Conservation (phyloP, 2,888 invertebrate species). For the Phyto melanocephala region DNA sequence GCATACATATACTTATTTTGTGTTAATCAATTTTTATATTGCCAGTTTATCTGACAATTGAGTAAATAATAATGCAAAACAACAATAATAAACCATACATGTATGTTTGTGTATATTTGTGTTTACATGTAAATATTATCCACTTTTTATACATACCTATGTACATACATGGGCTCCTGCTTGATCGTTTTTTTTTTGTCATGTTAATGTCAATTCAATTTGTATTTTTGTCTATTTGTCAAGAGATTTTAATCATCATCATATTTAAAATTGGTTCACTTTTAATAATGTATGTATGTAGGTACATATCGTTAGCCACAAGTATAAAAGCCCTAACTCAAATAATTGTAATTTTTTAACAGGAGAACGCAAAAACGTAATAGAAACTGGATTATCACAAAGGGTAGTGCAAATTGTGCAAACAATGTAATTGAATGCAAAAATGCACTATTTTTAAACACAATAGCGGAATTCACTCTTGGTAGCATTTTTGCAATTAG, state of each 20-base stretch:
- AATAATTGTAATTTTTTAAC: too few relatives aligned
- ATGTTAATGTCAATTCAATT: constrained; percentile 65
- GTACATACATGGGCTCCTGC: neutral
- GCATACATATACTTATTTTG: constrained; percentile 16
- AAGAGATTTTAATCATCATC: constrained; percentile 62
- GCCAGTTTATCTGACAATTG: constrained; percentile 57
- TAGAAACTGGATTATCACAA: too few relatives aligned
- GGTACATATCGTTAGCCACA: too few relatives aligned
- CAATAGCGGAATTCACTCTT: too few relatives aligned
- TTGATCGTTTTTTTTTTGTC: constrained; percentile 53
- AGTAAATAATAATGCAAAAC: constrained; percentile 51
- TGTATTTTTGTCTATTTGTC: constrained; percentile 62
- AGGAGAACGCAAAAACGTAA: too few relatives aligned
- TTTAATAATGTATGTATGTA: constrained; percentile 12
- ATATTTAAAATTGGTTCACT: constrained; percentile 54
- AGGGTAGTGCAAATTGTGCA: too few relatives aligned
- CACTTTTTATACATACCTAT: constrained; percentile 4
- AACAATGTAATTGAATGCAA: too few relatives aligned
- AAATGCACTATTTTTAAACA: too few relatives aligned
- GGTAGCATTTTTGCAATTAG: too few relatives aligned
- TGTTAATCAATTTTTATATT: constrained; percentile 62
- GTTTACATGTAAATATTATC: neutral
- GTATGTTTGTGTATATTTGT: neutral
- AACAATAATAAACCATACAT: neutral
- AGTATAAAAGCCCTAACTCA: too few relatives aligned